These are phyloP conservation scores for Yponomeuta sedellus DNA, from an alignment of 2,888 invertebrate species.

Conservation along the genomic window DNA sequence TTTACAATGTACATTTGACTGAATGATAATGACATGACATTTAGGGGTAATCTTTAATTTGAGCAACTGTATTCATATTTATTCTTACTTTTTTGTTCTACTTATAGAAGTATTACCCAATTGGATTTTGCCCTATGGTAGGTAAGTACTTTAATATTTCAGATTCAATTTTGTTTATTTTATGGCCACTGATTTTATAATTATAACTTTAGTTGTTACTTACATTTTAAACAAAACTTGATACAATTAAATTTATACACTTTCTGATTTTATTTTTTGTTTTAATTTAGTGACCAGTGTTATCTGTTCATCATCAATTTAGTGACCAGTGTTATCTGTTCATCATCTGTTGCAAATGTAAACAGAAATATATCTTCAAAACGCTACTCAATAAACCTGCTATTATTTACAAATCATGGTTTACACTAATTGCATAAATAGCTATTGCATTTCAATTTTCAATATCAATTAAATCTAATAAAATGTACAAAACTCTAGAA, in stretches of 20 bases:
- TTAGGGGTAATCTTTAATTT: constrained; percentile 31
- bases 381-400: constrained; percentile 46
- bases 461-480: constrained; percentile 63
- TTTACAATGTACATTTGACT: constrained; percentile 49
- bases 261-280: constrained; percentile 25
- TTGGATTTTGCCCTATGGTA: neutral
- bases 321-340: constrained; percentile 37
- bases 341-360: neutral
- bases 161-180: constrained; percentile 34
- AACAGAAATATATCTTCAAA: constrained; percentile 30
- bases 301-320: constrained; percentile 28
- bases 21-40: neutral
- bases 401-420: constrained; percentile 66
- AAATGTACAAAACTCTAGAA: constrained; percentile 59
- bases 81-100: neutral
- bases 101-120: neutral
- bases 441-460: constrained; percentile 67
- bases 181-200: constrained; percentile 72
- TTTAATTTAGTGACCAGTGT: constrained; percentile 45
- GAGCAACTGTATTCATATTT: constrained; percentile 25
- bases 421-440: constrained; percentile 71
- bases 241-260: constrained; percentile 31
- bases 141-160: neutral
- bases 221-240: constrained; percentile 46
- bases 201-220: constrained; percentile 49